phyloP scores from a whole-genome alignment of 2,888 invertebrate genomes.

The Pseudococcus longispinus region DNA sequence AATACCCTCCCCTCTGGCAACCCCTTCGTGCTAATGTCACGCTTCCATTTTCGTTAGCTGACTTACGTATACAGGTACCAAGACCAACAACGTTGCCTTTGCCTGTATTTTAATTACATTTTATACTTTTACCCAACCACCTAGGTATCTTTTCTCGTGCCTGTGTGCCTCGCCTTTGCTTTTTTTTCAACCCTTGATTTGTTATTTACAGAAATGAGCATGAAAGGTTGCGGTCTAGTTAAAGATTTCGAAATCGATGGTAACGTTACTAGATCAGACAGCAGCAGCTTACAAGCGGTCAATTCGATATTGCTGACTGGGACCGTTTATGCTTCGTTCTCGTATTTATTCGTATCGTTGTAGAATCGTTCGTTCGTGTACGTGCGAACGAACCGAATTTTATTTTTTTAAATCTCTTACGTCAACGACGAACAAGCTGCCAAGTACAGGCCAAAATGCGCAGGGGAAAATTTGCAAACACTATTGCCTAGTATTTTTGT shows the following conservation, averaged over 20 bases:
- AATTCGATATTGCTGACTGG: not conserved
- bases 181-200: not conserved
- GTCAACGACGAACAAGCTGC: not conserved
- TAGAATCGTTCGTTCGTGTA: not conserved
- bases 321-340: not conserved
- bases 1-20: not conserved
- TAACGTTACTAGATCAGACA: conserved; percentile 19
- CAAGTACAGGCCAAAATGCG: not conserved
- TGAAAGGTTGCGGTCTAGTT: conserved; percentile 43
- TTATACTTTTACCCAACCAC: not conserved
- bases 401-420: not conserved
- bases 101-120: not conserved
- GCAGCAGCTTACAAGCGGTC: not conserved
- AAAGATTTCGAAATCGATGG: conserved; percentile 23
- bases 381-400: not conserved
- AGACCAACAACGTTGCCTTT: not conserved
- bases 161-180: too few relatives aligned
- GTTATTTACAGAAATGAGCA: conserved; percentile 20
- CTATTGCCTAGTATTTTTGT: not conserved
- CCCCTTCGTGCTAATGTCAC: not conserved
- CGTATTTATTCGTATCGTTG: not conserved
- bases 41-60: not conserved
- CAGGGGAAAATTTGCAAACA: conserved; percentile 20
- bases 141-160: not conserved
- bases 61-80: not conserved